Evolutionary conservation across 2,797 vertebrate species (phyloP), one percentile per base, ranked within the genome.

Genomic region (Neosilurus mollespiculum): DNA sequence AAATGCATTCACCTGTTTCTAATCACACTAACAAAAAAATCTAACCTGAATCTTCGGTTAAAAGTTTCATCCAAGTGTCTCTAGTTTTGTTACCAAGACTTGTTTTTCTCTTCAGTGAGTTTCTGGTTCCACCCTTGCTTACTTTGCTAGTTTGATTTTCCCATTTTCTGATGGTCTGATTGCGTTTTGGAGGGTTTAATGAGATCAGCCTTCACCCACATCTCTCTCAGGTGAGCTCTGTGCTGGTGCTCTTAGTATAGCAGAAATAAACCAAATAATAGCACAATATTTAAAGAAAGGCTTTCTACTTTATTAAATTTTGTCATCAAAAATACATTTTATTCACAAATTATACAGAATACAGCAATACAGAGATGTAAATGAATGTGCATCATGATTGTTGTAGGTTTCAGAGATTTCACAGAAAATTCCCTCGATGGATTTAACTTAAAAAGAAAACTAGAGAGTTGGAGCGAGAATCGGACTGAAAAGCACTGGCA

Each of bases 341-440:
- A 61, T 59, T 49, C 67, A 81, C 16, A 59, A 61, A 81, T 70
- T 75, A 81, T 85, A 85, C 84, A 81, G 37, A 77, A 76, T 75
- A 75, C 64, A 84, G 61, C 16, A 34, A 75, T 59, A 66, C 78
- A 84, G 9, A 37, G 78, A 59, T 7, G 18, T 64, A 34, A 79
- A 53, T 79, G 14, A 66, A 54, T 30, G 62, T 30, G 49, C 16
- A 11, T 43, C 73, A 77, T 59, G 30, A 26, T 37, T 76, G 54
- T 76, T 8, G 24, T 56, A 30, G 51, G 0, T 58, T 9, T 20
- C 24, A 66, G 43, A 20, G 49, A 80, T 54, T 11, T 6, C 18
- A 81, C 34, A 70, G 22, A 67, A 18, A 78, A 78, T 59, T 37
- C 22, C n/a, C 8, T 4, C 12, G 15, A n/a, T n/a, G 20, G 6